Evolutionary conservation across 2,797 vertebrate species (phyloP).

Genomic region (Chaunax sp.): DNA sequence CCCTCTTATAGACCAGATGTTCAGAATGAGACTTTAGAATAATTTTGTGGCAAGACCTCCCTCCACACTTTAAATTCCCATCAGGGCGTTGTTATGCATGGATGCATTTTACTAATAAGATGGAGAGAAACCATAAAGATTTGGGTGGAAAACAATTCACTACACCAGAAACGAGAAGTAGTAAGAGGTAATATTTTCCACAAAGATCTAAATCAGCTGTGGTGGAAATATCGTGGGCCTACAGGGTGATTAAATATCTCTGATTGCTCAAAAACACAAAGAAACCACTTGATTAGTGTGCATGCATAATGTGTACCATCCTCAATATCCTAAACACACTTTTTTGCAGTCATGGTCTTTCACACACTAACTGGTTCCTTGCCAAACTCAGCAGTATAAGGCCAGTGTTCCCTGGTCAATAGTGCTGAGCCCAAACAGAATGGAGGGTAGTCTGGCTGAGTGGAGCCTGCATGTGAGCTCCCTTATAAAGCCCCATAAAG

Average conservation of each 20-base stretch:
- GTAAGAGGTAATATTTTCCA: background rate
- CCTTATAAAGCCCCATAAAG: conserved; percentile 64
- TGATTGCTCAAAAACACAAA: conserved; percentile 3
- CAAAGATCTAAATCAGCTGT: background rate
- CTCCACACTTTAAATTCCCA: conserved; percentile 22
- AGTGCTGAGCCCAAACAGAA: conserved; percentile 56
- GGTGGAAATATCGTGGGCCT: background rate
- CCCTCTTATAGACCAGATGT: conserved; percentile 66
- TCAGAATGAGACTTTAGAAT: conserved; percentile 46
- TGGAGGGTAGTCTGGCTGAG: conserved; percentile 43
- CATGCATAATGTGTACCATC: conserved; percentile 1
- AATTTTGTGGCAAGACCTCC: conserved; percentile 30
- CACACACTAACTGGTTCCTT: conserved; percentile 20
- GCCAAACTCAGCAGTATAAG: conserved; percentile 39
- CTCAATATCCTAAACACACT: conserved; percentile 5
- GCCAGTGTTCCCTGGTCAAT: conserved; percentile 53
- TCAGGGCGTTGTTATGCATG: conserved; percentile 19
- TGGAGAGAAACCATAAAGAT: background rate
- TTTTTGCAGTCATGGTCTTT: conserved; percentile 15
- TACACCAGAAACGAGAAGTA: background rate
- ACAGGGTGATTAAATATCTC: background rate
- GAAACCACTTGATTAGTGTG: background rate
- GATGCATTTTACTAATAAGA: conserved; percentile 19
- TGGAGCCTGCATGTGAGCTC: conserved; percentile 48
- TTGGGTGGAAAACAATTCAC: conserved; percentile 1